phyloP scores from a whole-genome alignment of 2,888 invertebrate genomes.

The Lampropteryx suffumata region DNA sequence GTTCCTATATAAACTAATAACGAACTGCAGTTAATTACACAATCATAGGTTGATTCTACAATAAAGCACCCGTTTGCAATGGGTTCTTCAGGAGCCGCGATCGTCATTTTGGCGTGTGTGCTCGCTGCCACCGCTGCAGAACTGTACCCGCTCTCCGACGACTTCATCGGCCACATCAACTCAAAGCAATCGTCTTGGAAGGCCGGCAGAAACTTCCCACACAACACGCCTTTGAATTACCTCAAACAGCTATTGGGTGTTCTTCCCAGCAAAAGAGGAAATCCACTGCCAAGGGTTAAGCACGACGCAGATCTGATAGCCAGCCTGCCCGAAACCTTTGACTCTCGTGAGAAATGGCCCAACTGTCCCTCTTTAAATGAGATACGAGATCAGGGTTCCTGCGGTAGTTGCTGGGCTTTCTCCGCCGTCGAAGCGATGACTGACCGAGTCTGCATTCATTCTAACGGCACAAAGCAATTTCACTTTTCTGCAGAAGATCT shows the following conservation, averaged over 20 bases:
- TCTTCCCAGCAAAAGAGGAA: conserved; percentile 75
- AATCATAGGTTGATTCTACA: too few species aligned
- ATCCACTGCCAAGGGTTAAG: conserved; percentile 61
- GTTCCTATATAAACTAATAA: too few species aligned
- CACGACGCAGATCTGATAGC: neutral
- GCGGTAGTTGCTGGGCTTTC: conserved; percentile 97
- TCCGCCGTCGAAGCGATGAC: conserved; percentile 96
- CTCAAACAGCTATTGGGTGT: conserved; percentile 88
- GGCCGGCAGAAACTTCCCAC: conserved; percentile 90
- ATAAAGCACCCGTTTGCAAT: neutral
- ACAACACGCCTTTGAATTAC: conserved; percentile 81
- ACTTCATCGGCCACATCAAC: conserved; percentile 88
- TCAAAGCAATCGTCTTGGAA: conserved; percentile 87
- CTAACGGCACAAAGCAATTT: conserved; percentile 86
- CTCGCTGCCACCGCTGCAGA: conserved; percentile 43
- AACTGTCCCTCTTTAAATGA: conserved; percentile 91
- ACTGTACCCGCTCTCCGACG: conserved; percentile 85
- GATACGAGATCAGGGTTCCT: conserved; percentile 94
- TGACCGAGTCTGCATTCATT: conserved; percentile 93
- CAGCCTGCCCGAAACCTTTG: neutral
- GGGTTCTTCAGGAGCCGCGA: conserved; percentile 15
- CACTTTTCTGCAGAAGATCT: conserved; percentile 94
- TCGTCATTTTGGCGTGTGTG: conserved; percentile 54
- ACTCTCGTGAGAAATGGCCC: neutral
- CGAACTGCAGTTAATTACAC: too few species aligned